Evolutionary conservation across 2,797 vertebrate genomes (phyloP).

Genomic region (Falco columbarius): DNA sequence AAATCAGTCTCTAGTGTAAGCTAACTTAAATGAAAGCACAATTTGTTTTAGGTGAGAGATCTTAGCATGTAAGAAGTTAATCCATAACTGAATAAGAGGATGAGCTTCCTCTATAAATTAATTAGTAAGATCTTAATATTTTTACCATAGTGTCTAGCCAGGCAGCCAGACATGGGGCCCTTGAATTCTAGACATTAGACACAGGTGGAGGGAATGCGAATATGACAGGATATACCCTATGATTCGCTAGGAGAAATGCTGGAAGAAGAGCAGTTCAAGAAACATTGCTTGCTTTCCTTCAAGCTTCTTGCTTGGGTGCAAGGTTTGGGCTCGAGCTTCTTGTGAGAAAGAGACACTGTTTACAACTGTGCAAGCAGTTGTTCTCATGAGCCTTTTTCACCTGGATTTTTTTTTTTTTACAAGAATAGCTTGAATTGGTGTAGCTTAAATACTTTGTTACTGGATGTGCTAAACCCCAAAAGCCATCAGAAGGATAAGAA

Average conservation of each 20-base stretch:
- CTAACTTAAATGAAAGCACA: neutral
- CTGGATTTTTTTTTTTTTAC: too few species aligned
- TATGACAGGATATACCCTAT: too few species aligned
- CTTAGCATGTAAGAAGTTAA: neutral
- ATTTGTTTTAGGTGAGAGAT: neutral
- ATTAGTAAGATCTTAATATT: neutral
- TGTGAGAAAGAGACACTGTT: neutral
- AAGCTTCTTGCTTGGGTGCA: neutral
- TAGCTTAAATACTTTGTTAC: neutral
- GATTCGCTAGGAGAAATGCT: neutral
- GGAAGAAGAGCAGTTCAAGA: neutral
- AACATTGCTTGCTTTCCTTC: neutral
- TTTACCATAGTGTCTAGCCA: neutral
- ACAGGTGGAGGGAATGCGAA: neutral
- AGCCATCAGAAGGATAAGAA: neutral
- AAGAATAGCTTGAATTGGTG: neutral
- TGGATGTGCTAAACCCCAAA: neutral
- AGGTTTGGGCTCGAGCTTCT: neutral
- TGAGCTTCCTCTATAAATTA: neutral
- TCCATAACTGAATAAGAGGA: neutral
- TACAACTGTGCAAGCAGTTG: neutral
- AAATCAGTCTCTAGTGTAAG: neutral
- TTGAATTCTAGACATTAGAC: neutral
- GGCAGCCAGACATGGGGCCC: neutral
- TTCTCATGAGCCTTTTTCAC: neutral